Evolutionary conservation across 2,797 vertebrate species (phyloP), one percentile per base, ranked within the genome.

Genomic region (Urocyon cinereoargenteus): DNA sequence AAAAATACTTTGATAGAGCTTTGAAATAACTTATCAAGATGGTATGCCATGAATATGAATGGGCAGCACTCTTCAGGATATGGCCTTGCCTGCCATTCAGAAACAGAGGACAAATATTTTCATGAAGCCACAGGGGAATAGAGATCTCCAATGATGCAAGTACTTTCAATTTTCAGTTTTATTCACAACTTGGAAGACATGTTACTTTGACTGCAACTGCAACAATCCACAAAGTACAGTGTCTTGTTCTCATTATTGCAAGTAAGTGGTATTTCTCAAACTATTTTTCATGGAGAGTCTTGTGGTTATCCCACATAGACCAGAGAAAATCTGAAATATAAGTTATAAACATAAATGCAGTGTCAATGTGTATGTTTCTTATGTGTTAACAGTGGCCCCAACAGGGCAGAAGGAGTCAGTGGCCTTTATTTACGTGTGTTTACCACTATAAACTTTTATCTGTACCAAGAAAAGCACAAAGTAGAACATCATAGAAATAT

Each of bases 401-500:
- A 11, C 51, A 70, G 21, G 28, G 31, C 3, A 57, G 3, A 53
- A 84, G 31, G 34, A 70, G 49, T 5, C 45, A 83, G 31, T 73
- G 21, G 11, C 0, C 19, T 94, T 84, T 75, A 93, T 21, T 85
- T 84, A 34, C 12, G 64, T 84, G 31, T 64, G 1, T 53, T 97
- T 86, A 68, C 28, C 31, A 85, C 2, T 24, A 51, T 87, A 55
- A 86, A 77, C 7, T 51, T 89, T 24, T 88, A 62, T 90, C 26
- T 49, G 14, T 61, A 90, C 40, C 51, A 72, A 90, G 28, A 85
- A 78, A 81, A 78, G 10, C 19, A 82, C 13, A 73, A 94, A 90
- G 49, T 18, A 4, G 51, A 87, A 97, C n/a, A 95, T 68, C 79
- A 92, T 79, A 53, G n/a, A 86, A 93, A 93, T 91, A 59, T n/a